Conservation (phyloP, 2,113 vertebrate species). For the Cygnus buccinator region DNA sequence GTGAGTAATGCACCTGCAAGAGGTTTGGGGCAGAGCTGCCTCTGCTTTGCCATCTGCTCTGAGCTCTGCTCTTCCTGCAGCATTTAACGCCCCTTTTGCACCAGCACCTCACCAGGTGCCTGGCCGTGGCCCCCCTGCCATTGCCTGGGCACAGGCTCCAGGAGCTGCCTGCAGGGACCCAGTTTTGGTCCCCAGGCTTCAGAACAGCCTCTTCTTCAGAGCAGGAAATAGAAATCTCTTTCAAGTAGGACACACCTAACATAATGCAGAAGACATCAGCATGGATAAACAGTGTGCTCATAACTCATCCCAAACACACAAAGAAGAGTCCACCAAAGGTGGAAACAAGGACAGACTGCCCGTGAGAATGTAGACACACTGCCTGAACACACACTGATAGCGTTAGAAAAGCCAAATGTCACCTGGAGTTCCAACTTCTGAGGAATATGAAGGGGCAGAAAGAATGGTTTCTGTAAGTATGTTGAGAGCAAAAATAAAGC, state of each 20-base stretch:
- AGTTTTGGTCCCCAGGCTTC: neutral
- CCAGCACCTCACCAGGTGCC: neutral
- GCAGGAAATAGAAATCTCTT: neutral
- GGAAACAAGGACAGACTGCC: neutral
- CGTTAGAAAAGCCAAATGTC: neutral
- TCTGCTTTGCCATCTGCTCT: neutral
- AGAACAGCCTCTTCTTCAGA: neutral
- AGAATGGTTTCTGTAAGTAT: neutral
- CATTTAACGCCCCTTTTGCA: neutral
- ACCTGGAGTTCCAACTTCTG: neutral
- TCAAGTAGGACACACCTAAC: neutral
- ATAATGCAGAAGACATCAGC: fast-evolving
- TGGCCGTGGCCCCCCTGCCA: neutral
- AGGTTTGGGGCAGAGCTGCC: neutral
- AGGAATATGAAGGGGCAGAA: neutral
- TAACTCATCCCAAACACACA: neutral
- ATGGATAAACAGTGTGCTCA: neutral
- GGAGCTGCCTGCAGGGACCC: neutral
- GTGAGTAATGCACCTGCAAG: neutral
- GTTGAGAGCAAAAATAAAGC: neutral
- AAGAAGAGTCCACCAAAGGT: neutral
- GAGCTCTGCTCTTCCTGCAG: neutral
- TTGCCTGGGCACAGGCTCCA: neutral
- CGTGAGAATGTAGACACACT: neutral
- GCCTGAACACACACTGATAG: too few species aligned